Percentiles rank a stretch among this genome's conserved stretches.
Conservation (phyloP, 2,113 vertebrate species). For the Gobius niger region DNA sequence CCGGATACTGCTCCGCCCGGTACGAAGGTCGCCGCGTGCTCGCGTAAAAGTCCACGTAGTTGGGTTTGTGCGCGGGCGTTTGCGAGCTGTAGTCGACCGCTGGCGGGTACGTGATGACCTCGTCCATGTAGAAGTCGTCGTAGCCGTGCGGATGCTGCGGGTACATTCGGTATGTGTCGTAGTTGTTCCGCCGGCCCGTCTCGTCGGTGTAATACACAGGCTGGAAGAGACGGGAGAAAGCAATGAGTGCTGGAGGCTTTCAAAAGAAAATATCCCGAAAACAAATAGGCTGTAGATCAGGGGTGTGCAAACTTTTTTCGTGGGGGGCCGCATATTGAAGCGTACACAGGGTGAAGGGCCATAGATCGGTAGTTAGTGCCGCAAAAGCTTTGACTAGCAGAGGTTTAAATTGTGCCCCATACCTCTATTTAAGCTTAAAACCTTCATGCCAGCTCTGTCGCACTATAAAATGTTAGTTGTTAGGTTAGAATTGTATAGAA, state of each 20-base stretch:
- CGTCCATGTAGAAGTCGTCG: constrained; percentile 90
- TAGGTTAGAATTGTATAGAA: too few relatives aligned
- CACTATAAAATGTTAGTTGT: too few relatives aligned
- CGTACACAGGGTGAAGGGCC: too few relatives aligned
- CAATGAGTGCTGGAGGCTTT: background rate
- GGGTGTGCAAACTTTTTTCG: too few relatives aligned
- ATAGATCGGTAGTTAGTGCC: too few relatives aligned
- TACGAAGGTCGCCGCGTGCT: constrained; percentile 91
- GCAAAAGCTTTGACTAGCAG: too few relatives aligned
- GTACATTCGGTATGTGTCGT: constrained; percentile 91
- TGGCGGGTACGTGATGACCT: constrained; percentile 88
- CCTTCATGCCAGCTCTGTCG: too few relatives aligned
- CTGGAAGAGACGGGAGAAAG: constrained; percentile 71
- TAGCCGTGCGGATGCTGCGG: constrained; percentile 92
- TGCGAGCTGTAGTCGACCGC: constrained; percentile 85
- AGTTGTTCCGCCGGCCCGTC: constrained; percentile 86
- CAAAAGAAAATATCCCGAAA: too few relatives aligned
- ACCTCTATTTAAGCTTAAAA: too few relatives aligned
- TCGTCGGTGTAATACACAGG: constrained; percentile 90
- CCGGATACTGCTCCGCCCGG: constrained; percentile 93
- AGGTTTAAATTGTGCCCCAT: too few relatives aligned
- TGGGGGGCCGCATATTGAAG: too few relatives aligned
- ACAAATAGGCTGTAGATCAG: too few relatives aligned
- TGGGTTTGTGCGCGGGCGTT: constrained; percentile 90
- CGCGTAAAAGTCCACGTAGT: constrained; percentile 98